Base-by-base conservation (phyloP, 2,888 invertebrate genomes). In the Drosophila conformis region DNA sequence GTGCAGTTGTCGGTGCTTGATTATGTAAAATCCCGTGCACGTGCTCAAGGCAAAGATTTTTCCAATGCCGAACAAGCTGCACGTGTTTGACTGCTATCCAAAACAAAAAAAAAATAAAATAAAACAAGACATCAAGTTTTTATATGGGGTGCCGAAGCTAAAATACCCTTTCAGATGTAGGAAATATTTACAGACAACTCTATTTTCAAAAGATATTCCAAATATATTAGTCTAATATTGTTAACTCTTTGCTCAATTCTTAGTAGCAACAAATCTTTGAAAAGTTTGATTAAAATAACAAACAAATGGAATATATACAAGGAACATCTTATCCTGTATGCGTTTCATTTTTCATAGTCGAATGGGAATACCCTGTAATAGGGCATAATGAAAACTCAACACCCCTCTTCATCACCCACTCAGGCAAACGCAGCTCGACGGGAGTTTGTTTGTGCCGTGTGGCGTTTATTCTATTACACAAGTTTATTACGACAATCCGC, bases 1-100 rank as follows among this genome's bases (percentile, higher is more conserved):
- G 29, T 82, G 83, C 78, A 72, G 73, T 72, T 75, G 79, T 80
- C 82, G 75, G 74, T 73, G 78, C 89, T 89, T 87, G 83, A 91
- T 90, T 91, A 90, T 89, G 90, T 89, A 90, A 87, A 91, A 91
- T 90, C 89, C 87, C 77, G 83, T 89, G 92, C 91, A 92, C 91
- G 91, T 91, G 91, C 91, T 89, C 80, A 87, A 91, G 90, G 90
- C 83, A 92, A 92, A 92, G 91, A 90, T 91, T 91, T 91, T 90
- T 79, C 90, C 89, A 90, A 91, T 87, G 87, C 73, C 82, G 78
- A 89, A 90, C 90, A 84, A 90, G 87, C 82, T 73, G 87, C 87
- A 87, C 90, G 87, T 87, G 87, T 78, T 61, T 63, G 76, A 62
- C 65, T 62, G 78, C 78, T 53, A 78, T 72, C 67, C 63, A 77